A percentile compares a stretch with the other conserved stretches of the same genome.
Evolutionary conservation across 2,888 invertebrate genomes (phyloP).

Genomic region (Leptogaster cylindrica): DNA sequence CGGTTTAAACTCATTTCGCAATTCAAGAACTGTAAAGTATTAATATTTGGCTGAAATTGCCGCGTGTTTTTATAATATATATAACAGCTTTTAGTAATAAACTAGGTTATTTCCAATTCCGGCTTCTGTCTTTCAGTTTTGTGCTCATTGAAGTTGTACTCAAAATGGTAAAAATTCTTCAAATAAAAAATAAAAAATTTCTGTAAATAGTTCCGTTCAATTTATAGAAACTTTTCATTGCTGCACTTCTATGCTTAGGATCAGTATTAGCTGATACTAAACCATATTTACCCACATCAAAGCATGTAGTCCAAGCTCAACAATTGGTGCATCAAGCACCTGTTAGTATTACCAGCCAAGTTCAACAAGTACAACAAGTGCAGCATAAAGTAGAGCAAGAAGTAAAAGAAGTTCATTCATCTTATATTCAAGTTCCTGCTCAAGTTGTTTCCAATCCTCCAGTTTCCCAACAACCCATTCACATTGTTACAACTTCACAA

Average conservation of each 20-base stretch:
- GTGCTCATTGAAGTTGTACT: too few relatives aligned
- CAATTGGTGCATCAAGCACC: background rate
- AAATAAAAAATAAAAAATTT: conserved; percentile 1
- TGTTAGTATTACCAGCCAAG: background rate
- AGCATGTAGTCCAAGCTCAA: background rate
- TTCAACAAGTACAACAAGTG: background rate
- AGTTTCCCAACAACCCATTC: conserved; percentile 1
- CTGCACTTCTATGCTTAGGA: background rate
- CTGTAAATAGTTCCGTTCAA: background rate
- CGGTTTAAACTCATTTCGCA: too few relatives aligned
- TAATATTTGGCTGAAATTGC: too few relatives aligned
- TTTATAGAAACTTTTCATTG: conserved; percentile 10
- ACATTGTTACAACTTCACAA: conserved; percentile 12
- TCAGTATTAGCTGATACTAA: conserved; percentile 7
- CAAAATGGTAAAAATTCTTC: conserved; percentile 19
- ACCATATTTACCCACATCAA: conserved; percentile 17
- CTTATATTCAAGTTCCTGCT: background rate
- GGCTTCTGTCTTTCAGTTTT: conserved; percentile 14
- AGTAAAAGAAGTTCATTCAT: background rate
- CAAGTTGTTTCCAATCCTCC: background rate
- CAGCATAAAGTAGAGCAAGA: background rate
- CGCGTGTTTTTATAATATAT: too few relatives aligned
- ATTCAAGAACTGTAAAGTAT: too few relatives aligned
- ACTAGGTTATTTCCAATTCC: conserved; percentile 3
- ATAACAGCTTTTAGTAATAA: conserved; percentile 10